Base-by-base conservation (phyloP, 2,888 invertebrate genomes). In the Isoperla grammatica region DNA sequence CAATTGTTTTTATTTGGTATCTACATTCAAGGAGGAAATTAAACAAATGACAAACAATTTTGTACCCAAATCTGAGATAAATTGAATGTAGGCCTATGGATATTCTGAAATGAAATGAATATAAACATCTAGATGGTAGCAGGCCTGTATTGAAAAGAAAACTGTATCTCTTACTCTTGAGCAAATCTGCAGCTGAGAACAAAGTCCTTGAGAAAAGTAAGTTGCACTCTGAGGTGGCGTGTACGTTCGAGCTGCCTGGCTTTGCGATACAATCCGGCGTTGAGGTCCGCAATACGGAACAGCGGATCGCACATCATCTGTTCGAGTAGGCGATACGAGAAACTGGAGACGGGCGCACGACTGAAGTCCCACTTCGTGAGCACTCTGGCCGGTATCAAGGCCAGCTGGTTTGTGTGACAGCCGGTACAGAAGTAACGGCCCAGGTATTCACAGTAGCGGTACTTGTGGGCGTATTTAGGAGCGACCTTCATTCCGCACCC, bases 401-500 rank as follows among this genome's bases (percentile, higher is more conserved):
- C 81, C 60, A 85, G 79, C 70, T 87, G 84, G 73, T 89, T 87
- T 20, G 84, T 84, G 73, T 93, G 92, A 71, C 93, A 93, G 48
- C 88, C 88, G 11, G 90, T 88, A 70, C 93, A 93, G 74, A 91
- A 90, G 74, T 87, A 90, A 69, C 89, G 83, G 9, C 91, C 90
- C 62, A 90, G 76, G 74, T 93, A 93, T 68, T 88, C 85, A 71
- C 91, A 91, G 70, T 88, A 91, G 13, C 90, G 81, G 74, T 86
- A 89, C 67, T 85, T 81, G 61, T 84, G 83, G 11, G 86, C 82
- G 70, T 87, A 88, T 64, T 84, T 81, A 4, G 78, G 77, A 1
- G 87, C 85, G 5, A 92, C 88, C 69, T 82, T 83, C 81, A 87
- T 86, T 1, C 91, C 90, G 75, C 92, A 93, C 2, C 91, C 91